Base-by-base conservation (phyloP, 2,888 invertebrate species). In the Merodon equestris region DNA sequence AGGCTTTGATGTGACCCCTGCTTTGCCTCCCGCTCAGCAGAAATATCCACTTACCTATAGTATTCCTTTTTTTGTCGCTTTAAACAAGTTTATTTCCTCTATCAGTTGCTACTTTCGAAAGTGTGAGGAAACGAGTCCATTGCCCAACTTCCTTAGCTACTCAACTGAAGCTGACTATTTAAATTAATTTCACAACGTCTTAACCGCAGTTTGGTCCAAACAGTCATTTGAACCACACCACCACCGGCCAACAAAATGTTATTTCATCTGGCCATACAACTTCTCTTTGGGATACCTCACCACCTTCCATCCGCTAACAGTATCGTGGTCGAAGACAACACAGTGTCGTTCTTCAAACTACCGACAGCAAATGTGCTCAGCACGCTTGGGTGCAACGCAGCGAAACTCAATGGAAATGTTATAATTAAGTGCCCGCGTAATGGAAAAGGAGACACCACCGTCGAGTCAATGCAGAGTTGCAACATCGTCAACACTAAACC, bases 301-400 rank as follows among this genome's bases (percentile, higher is more conserved):
- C 18, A 44, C 14, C 10, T 68, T 36, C 45, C 48, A 45, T 51
- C 58, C 1, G 38, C 17, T 1, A 58, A 44, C 9, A 40, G 44
- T 14, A 74, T 79, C 45, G 74, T 79, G 1, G 68, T 79, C 2
- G 79, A 79, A 56, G 79, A 79, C 34, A 79, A 79, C 44, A 79
- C 79, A 36, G 50, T 74, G 45, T 51, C 54, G 0, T 79, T 68
- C 40, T 79, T 74, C 50, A 74, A 50, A 15, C 50, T 79, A n/a
- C 79, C 79, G 12, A 64, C 68, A 45, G 40, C 50, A 1, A 68
- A 38, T 15, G 51, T 79, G 1, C 50, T 79, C 9, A 58, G 27
- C 13, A 64, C 63, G 0, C 64, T 79, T 7, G 79, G 79, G 0
- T 79, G 79, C 40, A 63, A 74, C 34, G 68, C 73, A 3, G 44